Evolutionary conservation across 2,113 vertebrate genomes (phyloP), one percentile per base, ranked within the genome.

Genomic region (Neolamprologus cancellatus): DNA sequence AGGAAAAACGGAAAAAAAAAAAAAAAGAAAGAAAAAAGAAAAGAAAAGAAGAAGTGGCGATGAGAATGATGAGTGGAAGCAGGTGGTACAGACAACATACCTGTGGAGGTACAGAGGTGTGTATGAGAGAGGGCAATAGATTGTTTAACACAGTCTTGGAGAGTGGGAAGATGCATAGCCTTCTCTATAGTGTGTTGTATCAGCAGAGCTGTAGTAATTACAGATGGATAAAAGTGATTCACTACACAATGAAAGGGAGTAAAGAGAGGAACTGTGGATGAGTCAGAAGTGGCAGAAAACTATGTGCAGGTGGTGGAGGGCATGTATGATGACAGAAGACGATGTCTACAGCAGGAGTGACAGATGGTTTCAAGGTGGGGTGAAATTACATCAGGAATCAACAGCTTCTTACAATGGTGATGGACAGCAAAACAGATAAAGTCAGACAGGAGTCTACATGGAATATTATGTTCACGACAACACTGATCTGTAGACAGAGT

Each of bases 1-100:
- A n/a, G n/a, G n/a, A n/a, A n/a, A n/a, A n/a, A n/a, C 20, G 20
- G 20, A 20, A 14, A 23, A 12, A 5, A n/a, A 4, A 3, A 5
- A 4, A 8, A 9, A 15, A n/a, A 6, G 1, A 13, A 3, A 36
- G 0, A 36, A 3, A 15, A 9, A 52, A 52, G 1, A n/a, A n/a
- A 15, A 46, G 3, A 15, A 46, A 15, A 44, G 3, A 20, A 25
- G 4, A 57, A 57, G 25, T 30, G 55, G 4, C 8, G 55, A 30
- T 15, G 25, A 30, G 4, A 25, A 30, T 17, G 14, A 30, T 17
- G 55, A 9, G 25, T 30, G 55, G 55, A 57, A 30, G 25, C 25
- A 57, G 8, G 25, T 30, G 25, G 55, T 57, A 5, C 25, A 57
- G 25, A 57, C 25, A 30, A 30, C 14, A 59, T 59, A 59, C 55